Conservation (phyloP, 2,888 invertebrate genomes). For the Cacoxenus indagator region DNA sequence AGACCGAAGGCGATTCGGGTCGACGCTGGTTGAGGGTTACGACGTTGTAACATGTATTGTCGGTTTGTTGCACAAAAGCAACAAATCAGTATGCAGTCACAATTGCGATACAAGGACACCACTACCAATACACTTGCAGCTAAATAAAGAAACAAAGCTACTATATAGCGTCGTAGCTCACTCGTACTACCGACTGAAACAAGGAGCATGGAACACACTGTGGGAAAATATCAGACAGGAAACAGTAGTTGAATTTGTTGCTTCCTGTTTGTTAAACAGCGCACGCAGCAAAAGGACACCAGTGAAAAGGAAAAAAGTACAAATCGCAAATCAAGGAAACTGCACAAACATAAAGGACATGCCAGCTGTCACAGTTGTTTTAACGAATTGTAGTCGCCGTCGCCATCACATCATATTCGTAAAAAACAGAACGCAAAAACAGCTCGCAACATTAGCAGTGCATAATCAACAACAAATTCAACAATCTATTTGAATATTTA, state of each 20-base stretch:
- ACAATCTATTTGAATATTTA: constrained; percentile 13
- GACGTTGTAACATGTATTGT: constrained; percentile 27
- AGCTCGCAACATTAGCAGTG: constrained; percentile 23
- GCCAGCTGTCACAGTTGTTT: constrained; percentile 64
- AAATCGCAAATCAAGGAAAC: no score
- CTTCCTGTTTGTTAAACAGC: constrained; percentile 62
- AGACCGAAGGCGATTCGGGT: neutral
- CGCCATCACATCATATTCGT: neutral
- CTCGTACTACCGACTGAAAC: neutral
- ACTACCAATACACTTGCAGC: constrained; percentile 13
- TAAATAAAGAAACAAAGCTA: neutral
- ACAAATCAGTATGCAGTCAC: constrained; percentile 64
- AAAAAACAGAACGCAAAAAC: constrained; percentile 19
- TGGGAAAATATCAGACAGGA: constrained; percentile 38
- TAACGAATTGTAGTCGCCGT: constrained; percentile 53
- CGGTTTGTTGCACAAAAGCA: constrained; percentile 52
- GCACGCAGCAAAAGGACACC: constrained; percentile 43
- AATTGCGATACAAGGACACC: constrained; percentile 46
- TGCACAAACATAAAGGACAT: no score
- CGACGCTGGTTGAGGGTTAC: neutral
- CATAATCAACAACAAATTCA: constrained; percentile 44
- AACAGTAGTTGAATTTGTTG: constrained; percentile 63
- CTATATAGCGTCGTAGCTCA: neutral
- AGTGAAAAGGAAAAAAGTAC: neutral
- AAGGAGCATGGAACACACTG: neutral